Evolutionary conservation across 2,888 invertebrate genomes (phyloP).

Genomic region (Brachyptera risi): DNA sequence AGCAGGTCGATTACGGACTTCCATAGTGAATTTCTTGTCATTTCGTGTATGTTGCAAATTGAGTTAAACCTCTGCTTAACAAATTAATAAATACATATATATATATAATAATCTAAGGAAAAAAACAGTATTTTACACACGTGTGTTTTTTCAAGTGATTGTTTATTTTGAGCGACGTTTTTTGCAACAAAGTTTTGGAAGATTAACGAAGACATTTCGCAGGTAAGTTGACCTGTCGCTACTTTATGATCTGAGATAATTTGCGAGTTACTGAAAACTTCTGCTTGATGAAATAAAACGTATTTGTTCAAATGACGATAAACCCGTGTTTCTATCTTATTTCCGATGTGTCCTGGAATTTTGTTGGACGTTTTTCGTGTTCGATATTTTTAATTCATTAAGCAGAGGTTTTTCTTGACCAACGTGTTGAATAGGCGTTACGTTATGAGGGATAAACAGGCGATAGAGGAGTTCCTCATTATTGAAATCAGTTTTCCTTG

Average conservation of each 20-base stretch:
- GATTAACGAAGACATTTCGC: constrained; percentile 10
- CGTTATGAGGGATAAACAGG: too few species aligned
- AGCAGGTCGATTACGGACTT: too few species aligned
- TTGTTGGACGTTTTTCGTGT: background rate
- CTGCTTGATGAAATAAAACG: constrained; percentile 20
- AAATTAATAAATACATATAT: constrained; percentile 18
- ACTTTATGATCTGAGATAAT: constrained; percentile 1
- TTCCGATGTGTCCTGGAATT: too few species aligned
- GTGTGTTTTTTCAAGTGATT: too few species aligned
- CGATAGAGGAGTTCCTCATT: too few species aligned
- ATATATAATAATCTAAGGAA: background rate
- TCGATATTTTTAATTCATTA: constrained; percentile 21
- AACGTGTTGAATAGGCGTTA: too few species aligned
- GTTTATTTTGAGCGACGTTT: too few species aligned
- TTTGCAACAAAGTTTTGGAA: constrained; percentile 12
- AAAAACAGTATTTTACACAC: background rate
- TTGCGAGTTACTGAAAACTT: constrained; percentile 1
- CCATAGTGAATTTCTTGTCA: too few species aligned
- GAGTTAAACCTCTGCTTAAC: constrained; percentile 31
- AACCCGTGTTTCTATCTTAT: too few species aligned
- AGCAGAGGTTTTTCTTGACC: constrained; percentile 32
- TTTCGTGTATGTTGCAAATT: constrained; percentile 13
- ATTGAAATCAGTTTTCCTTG: too few species aligned
- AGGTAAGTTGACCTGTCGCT: constrained; percentile 12
- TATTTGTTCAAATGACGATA: too few species aligned